Conservation (phyloP, 2,113 vertebrate genomes). For the Campylorhamphus procurvoides region DNA sequence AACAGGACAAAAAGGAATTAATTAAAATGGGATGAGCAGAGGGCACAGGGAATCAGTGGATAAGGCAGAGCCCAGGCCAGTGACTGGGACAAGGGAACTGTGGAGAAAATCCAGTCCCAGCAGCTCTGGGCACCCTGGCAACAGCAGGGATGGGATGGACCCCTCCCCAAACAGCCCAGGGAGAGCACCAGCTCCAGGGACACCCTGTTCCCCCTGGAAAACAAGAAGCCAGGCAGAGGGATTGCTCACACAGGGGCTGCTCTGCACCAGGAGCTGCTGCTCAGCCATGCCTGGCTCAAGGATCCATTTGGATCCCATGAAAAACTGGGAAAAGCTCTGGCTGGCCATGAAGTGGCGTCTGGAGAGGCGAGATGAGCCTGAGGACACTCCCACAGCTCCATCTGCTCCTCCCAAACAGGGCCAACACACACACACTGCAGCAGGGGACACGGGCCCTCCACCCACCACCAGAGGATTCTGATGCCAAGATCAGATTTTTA, state of each 20-base stretch:
- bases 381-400: background rate
- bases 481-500: background rate
- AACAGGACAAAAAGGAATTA: background rate
- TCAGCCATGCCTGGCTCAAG: background rate
- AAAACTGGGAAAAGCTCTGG: background rate
- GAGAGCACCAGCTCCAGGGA: background rate
- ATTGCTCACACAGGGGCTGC: background rate
- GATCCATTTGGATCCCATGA: background rate
- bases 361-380: background rate
- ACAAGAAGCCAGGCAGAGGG: background rate
- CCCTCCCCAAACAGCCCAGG: background rate
- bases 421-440: background rate
- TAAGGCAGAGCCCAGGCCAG: background rate
- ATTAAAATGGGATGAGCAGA: background rate
- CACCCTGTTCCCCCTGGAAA: background rate
- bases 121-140: background rate
- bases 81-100: background rate
- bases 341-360: background rate
- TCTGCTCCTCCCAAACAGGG: background rate
- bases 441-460: background rate
- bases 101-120: background rate
- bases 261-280: background rate
- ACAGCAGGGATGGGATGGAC: background rate
- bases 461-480: rapidly evolving
- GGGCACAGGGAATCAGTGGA: background rate